Evolutionary conservation across 2,888 invertebrate genomes (phyloP), one percentile per base, ranked within the genome.

Genomic region (Geophilus truncorum): DNA sequence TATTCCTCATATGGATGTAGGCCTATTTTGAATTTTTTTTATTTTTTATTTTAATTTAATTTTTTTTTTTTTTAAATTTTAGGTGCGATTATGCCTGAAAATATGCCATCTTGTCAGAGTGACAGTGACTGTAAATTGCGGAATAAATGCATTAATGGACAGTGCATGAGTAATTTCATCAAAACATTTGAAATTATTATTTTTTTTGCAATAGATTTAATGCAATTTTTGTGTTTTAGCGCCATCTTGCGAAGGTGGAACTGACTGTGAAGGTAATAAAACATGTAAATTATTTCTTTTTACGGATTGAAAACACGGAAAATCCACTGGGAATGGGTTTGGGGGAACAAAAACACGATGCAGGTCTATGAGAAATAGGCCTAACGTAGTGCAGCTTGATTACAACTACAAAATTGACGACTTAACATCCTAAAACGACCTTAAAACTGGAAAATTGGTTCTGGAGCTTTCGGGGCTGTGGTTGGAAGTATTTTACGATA

Each of bases 1-100:
- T 79, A 81, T 51, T 62, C 78, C 15, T 15, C 36, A 10, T 80
- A 80, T 21, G 84, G 83, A 92, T 95, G 95, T 86, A 90, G 91
- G 84, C 45, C 3, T 18, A 36, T 21, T n/a, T 28, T 2, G 1
- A 32, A n/a, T 75, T n/a, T 15, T 2, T 40, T 28, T 2, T 4
- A 32, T 23, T 75, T n/a, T 15, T 2, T 40, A 32, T 32, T 3
- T 34, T 40, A 5, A 21, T 21, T 36, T 4, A 4, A 18, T 15
- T 18, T 77, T 21, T 79, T 78, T 25, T 32, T 15, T 51, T 6
- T 23, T 45, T 25, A 18, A 23, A 15, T 25, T 25, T 23, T 28
- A 80, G 80, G 80, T 70, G 30, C 80, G 3, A 70, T 70, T 30
- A 23, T 70, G n/a, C 25, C 70, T 70, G 70, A 62, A 5, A 34